These are phyloP conservation scores for Lasius platythorax DNA, from an alignment of 2,888 invertebrate genomes.

Conservation along the genomic window DNA sequence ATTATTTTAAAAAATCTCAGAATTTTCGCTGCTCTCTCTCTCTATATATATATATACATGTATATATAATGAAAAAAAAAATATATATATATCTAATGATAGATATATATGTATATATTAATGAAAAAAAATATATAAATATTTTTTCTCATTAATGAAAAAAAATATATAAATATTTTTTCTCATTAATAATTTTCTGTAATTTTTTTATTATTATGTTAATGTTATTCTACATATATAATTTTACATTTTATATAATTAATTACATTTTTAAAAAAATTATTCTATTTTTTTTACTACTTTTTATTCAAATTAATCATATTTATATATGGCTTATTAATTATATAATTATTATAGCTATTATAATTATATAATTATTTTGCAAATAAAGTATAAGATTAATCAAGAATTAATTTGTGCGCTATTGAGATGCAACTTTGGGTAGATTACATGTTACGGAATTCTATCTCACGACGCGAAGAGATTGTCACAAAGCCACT, in stretches of 20 bases:
- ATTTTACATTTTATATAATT: neutral
- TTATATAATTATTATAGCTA: neutral
- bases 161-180: too few relatives aligned
- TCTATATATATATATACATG: too few relatives aligned
- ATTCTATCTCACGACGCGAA: neutral
- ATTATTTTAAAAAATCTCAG: neutral
- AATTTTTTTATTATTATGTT: too few relatives aligned
- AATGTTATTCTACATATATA: neutral
- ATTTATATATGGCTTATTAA: too few relatives aligned
- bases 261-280: neutral
- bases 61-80: too few relatives aligned
- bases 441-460: neutral
- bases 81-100: too few relatives aligned
- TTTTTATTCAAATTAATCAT: too few relatives aligned
- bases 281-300: too few relatives aligned
- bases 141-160: neutral
- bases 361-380: neutral
- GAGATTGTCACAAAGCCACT: slow-evolving; percentile 60
- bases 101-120: neutral
- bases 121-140: too few relatives aligned
- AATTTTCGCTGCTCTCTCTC: neutral
- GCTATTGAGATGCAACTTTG: slow-evolving; percentile 1
- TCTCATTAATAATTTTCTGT: neutral
- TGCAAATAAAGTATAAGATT: neutral
- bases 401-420: neutral